phyloP scores from a whole-genome alignment of 2,113 vertebrate species.

The Anolis sagrei region DNA sequence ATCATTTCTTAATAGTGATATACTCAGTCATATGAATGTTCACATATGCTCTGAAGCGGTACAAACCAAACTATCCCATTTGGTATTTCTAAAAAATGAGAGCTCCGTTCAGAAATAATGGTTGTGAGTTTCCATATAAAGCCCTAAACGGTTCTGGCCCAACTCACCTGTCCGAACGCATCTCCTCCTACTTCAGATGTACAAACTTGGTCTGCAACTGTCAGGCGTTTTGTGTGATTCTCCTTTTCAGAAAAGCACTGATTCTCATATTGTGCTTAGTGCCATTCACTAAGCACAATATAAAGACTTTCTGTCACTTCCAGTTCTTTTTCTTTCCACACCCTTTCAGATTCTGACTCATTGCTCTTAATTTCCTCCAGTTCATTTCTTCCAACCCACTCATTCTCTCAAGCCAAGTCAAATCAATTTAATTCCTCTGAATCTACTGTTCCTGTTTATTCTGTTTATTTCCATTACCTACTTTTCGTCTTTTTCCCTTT shows the following conservation, averaged over 20 bases:
- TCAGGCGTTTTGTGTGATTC: neutral
- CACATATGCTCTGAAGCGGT: neutral
- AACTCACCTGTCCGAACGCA: too few species aligned
- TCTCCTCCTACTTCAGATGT: neutral
- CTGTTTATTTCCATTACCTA: neutral
- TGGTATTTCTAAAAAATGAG: neutral
- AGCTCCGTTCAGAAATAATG: neutral
- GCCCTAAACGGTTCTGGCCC: too few species aligned
- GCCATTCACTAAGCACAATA: neutral
- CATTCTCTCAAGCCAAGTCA: neutral
- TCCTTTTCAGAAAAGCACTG: neutral
- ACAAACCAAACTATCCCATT: neutral
- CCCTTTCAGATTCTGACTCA: neutral
- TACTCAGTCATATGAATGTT: too few species aligned
- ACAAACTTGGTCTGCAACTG: neutral
- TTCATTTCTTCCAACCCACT: neutral
- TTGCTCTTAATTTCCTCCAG: neutral
- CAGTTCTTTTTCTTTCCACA: neutral
- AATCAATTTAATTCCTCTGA: neutral
- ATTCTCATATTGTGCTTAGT: neutral
- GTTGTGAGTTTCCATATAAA: too few species aligned
- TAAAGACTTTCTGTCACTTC: neutral
- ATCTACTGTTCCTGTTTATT: neutral
- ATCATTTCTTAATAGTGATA: neutral
- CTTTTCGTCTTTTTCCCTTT: neutral